Evolutionary conservation across 35 echinoderm and acorn worm genomes (phyloP), one percentile per base, ranked within the genome.

Genomic region (Apostichopus parvimensis): DNA sequence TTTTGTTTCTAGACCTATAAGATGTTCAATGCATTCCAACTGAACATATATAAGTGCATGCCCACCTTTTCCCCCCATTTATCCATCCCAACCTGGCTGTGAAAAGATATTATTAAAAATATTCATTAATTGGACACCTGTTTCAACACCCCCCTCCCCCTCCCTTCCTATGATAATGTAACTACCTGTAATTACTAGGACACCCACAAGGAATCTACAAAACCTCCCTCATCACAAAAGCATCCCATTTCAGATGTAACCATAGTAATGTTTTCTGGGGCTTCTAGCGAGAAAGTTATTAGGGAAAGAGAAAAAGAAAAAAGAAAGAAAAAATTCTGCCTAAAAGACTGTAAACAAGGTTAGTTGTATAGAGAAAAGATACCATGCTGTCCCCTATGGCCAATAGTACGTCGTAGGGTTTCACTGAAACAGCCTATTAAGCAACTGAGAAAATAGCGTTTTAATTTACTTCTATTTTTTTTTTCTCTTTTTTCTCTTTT

Each of bases 301-400:
- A 75, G 11, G 1, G 17, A n/a, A n/a, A n/a, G 17, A 75, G 18
- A 6, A 20, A 22, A n/a, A 73, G 34, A 45, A 20, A 1, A 8
- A 60, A 60, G 4, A 60, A 6, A 6, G 12, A 61, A 61, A 61
- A 8, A 61, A 61, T 20, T 18, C 17, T 75, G 71, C 71, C 20
- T 75, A 6, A 75, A 75, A 75, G 71, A 75, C 20, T 75, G 17
- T 20, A 75, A 75, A 75, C 71, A 75, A 75, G 71, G 71, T 75
- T 75, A 75, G 71, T 22, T 7, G 71, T 18, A 75, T 20, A 6
- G 71, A 68, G 18, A 5, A 61, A 75, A 18, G 71, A 22, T 75
- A 75, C 71, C 14, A 6, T 75, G 71, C 71, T 75, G 71, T 75
- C 71, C 71, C 71, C 71, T 75, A 22, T 75, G 71, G 71, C 71